These are phyloP conservation scores for Hermaeophaga mercurialis DNA, from an alignment of 2,888 invertebrate genomes.

Conservation along the genomic window DNA sequence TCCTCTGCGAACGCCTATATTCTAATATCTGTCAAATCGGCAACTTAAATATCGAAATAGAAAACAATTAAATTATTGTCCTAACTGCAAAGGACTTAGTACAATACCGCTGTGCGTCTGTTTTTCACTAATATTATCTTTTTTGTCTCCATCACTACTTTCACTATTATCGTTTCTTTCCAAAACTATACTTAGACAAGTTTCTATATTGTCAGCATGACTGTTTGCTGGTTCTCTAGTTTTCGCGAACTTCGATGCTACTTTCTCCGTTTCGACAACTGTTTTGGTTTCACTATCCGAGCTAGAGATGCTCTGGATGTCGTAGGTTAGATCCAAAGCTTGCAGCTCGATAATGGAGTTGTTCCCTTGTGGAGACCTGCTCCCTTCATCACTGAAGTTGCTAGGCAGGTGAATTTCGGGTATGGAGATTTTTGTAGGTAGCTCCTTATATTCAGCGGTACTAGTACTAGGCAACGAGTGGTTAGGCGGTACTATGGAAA, in stretches of 20 bases:
- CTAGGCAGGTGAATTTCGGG: conserved; percentile 48
- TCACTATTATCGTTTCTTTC: conserved; percentile 49
- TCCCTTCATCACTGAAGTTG: conserved; percentile 40
- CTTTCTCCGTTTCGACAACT: conserved; percentile 41
- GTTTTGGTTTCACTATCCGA: conserved; percentile 45
- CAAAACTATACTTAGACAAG: conserved; percentile 59
- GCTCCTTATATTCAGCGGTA: conserved; percentile 51
- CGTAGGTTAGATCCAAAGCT: conserved; percentile 53
- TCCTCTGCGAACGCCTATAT: too few species aligned
- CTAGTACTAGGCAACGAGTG: conserved; percentile 56
- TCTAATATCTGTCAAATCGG: conserved; percentile 18
- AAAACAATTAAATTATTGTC: conserved; percentile 53
- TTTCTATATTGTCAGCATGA: conserved; percentile 57
- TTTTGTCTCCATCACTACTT: conserved; percentile 37
- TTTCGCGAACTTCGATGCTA: conserved; percentile 48
- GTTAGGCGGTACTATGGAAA: conserved; percentile 52
- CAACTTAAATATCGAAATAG: conserved; percentile 12
- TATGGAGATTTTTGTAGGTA: conserved; percentile 43
- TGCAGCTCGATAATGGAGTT: conserved; percentile 58
- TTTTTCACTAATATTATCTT: conserved; percentile 42
- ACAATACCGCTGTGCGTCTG: conserved; percentile 64
- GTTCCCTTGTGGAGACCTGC: conserved; percentile 50
- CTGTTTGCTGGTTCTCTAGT: conserved; percentile 49
- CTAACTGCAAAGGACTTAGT: conserved; percentile 68
- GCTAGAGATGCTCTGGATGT: conserved; percentile 53